A percentile compares a stretch with the other conserved stretches of the same genome.
phyloP scores from a whole-genome alignment of 2,888 invertebrate species.

The Amblyteles armatorius region DNA sequence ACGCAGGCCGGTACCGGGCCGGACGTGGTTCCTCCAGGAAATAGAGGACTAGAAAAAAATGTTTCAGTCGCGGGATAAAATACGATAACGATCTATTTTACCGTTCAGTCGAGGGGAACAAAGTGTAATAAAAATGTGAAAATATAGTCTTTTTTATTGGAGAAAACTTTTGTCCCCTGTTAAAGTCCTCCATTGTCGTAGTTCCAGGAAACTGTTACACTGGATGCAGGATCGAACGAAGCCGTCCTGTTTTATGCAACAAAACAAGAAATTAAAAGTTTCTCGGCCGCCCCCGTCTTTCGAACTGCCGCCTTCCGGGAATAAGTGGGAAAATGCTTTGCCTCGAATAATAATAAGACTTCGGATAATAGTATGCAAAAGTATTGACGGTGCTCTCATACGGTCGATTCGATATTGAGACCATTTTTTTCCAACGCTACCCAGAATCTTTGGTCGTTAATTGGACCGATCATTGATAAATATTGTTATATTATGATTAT shows the following conservation, averaged over 20 bases:
- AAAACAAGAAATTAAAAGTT: not conserved
- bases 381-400: too few species aligned
- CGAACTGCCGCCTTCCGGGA: too few species aligned
- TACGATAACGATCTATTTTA: not conserved
- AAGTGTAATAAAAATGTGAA: not conserved
- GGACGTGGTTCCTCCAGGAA: not conserved
- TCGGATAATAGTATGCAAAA: too few species aligned
- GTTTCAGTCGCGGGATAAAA: constrained; percentile 33
- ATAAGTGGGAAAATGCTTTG: too few species aligned
- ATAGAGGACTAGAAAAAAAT: not conserved
- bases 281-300: not conserved
- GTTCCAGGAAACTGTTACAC: not conserved
- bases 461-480: too few species aligned
- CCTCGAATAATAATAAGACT: too few species aligned
- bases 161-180: not conserved
- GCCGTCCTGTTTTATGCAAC: not conserved
- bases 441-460: too few species aligned
- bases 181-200: not conserved
- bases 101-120: not conserved
- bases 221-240: not conserved
- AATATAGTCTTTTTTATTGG: not conserved
- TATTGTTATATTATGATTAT: too few species aligned
- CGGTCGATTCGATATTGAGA: too few species aligned
- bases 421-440: too few species aligned
- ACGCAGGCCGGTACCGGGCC: constrained; percentile 57